Percentiles rank a stretch among this genome's conserved stretches.
These are phyloP conservation scores for Notarius quadriscutis DNA, from an alignment of 2,113 vertebrate genomes.

Conservation along the genomic window DNA sequence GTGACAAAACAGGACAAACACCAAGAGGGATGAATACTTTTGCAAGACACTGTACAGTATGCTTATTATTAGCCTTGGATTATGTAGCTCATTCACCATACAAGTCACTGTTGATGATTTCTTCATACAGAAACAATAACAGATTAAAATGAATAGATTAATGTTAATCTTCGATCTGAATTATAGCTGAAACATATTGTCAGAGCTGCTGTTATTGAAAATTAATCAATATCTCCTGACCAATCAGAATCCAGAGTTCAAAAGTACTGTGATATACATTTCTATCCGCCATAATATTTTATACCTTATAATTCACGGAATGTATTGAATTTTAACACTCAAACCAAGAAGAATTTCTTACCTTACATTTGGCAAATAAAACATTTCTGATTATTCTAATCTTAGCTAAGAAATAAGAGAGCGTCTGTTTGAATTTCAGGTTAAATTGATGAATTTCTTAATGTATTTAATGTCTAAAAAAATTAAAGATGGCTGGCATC, in stretches of 20 bases:
- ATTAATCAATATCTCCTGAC: neutral
- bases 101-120: too few relatives aligned
- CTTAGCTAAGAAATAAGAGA: neutral
- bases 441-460: neutral
- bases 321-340: too few relatives aligned
- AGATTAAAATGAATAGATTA: neutral
- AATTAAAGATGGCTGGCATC: neutral
- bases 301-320: too few relatives aligned
- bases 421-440: neutral
- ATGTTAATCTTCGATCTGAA: neutral
- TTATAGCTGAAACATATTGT: neutral
- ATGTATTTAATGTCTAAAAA: neutral
- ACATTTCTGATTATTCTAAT: too few relatives aligned
- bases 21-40: too few relatives aligned
- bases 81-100: neutral
- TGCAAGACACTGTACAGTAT: too few relatives aligned
- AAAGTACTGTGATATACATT: too few relatives aligned
- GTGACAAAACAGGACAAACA: too few relatives aligned
- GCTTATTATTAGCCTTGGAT: neutral
- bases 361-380: too few relatives aligned
- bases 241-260: too few relatives aligned
- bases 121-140: neutral
- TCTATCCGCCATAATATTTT: too few relatives aligned
- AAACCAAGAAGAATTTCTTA: too few relatives aligned
- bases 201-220: neutral